Evolutionary conservation across 2,797 vertebrate species (phyloP), one percentile per base, ranked within the genome.

Genomic region (Parotocinclus haroldoi): DNA sequence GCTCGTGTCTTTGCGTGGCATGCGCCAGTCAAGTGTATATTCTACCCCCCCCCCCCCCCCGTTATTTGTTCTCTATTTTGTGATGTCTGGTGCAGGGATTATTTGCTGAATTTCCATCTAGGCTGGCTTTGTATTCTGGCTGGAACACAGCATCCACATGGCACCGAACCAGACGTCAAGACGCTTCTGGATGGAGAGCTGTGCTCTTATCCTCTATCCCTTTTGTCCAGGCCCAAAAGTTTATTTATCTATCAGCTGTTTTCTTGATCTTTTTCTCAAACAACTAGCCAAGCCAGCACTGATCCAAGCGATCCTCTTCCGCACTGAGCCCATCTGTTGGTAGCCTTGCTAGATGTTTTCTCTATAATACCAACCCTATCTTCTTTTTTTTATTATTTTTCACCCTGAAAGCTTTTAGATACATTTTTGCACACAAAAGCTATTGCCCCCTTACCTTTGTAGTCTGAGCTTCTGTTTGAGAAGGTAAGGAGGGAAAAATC

Each of bases 381-480:
- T 57, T 70, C 59, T 61, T 49, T 83, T n/a, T 83, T 89, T 85
- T 83, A 83, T 90, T 64, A 64, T 63, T 53, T 44, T 42, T n/a
- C 5, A 13, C 90, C 86, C 80, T 89, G 87, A 91, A 92, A 92
- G 93, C 93, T 93, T 93, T 95, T 93, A 93, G 93, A 91, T 91
- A 92, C 91, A 92, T 95, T 95, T 95, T 96, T 93, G 92, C 90
- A 87, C 92, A 95, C 93, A 95, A 95, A 90, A 95, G 92, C 92
- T 87, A 87, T 86, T 84, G 87, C 89, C 91, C 89, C 91, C 87
- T 90, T 91, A 89, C 92, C 92, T 93, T 96, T 96, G 94, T 95
- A 90, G 89, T 87, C 85, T 75, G 72, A 92, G 91, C 90, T 90
- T 91, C 93, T 95, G 91, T 95, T 97, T 96, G 75, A 94, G 93